Evolutionary conservation across 2,888 invertebrate genomes (phyloP).

Genomic region (Tetheella fluctuosa): DNA sequence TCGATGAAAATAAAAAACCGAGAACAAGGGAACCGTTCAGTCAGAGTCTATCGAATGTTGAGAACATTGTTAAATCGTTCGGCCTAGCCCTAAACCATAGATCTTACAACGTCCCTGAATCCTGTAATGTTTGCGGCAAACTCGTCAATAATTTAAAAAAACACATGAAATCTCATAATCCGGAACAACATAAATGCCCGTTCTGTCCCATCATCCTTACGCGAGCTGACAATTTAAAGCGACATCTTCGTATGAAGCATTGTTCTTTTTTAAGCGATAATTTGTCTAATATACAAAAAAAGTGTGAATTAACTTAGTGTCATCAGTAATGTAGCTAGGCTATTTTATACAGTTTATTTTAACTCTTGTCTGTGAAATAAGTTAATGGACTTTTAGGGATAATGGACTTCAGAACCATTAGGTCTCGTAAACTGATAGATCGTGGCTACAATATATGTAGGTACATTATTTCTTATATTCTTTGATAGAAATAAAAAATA

Average conservation of each 20-base stretch:
- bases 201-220: constrained; percentile 86
- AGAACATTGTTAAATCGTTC: constrained; percentile 70
- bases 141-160: constrained; percentile 87
- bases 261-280: constrained; percentile 68
- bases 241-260: constrained; percentile 87
- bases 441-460: not conserved
- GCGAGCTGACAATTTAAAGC: constrained; percentile 87
- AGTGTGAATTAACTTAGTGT: constrained; percentile 54
- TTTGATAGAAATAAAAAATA: not conserved
- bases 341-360: not conserved
- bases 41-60: constrained; percentile 66
- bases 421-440: not conserved
- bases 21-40: constrained; percentile 56
- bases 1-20: constrained; percentile 77
- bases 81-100: constrained; percentile 62
- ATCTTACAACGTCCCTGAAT: constrained; percentile 71
- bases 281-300: constrained; percentile 69
- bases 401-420: not conserved
- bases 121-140: constrained; percentile 86
- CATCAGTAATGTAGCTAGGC: not conserved
- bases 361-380: constrained; percentile 3
- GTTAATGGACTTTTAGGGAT: not conserved
- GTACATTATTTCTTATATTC: not conserved
- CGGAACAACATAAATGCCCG: constrained; percentile 86
- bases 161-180: constrained; percentile 86